These are phyloP conservation scores for Leptopterna dolabrata DNA, from an alignment of 2,888 invertebrate species.

Conservation along the genomic window DNA sequence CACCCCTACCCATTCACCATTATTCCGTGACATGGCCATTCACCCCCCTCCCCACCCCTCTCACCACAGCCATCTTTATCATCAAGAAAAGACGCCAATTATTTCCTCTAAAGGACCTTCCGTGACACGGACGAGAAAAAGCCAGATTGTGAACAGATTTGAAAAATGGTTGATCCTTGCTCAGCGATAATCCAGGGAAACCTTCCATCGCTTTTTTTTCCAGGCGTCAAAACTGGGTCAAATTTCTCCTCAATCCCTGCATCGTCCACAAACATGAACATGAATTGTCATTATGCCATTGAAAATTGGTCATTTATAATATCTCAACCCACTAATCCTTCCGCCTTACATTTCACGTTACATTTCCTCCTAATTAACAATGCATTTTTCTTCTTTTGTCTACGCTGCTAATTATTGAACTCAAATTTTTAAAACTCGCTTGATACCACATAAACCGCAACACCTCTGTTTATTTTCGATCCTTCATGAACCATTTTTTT, in stretches of 20 bases:
- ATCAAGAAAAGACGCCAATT: constrained; percentile 54
- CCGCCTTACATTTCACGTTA: no score
- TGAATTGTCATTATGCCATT: background rate
- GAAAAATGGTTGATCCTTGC: constrained; percentile 50
- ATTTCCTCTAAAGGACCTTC: constrained; percentile 53
- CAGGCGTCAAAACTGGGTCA: constrained; percentile 7
- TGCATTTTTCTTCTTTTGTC: no score
- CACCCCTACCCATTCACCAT: background rate
- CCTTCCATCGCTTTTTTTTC: background rate
- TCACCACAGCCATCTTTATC: constrained; percentile 41
- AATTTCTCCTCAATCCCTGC: background rate
- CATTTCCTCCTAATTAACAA: no score
- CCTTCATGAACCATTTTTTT: no score
- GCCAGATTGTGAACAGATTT: constrained; percentile 51
- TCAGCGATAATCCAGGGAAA: constrained; percentile 21
- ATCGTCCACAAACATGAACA: background rate
- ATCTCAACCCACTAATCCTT: no score
- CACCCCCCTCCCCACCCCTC: background rate
- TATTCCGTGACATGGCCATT: constrained; percentile 40
- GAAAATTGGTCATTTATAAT: background rate
- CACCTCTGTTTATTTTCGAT: no score
- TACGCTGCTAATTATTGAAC: no score
- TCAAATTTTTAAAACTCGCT: no score
- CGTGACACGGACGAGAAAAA: constrained; percentile 54
- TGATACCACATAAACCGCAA: no score